Conservation (phyloP, 2,113 vertebrate species). For the Eudyptes chrysolophus region DNA sequence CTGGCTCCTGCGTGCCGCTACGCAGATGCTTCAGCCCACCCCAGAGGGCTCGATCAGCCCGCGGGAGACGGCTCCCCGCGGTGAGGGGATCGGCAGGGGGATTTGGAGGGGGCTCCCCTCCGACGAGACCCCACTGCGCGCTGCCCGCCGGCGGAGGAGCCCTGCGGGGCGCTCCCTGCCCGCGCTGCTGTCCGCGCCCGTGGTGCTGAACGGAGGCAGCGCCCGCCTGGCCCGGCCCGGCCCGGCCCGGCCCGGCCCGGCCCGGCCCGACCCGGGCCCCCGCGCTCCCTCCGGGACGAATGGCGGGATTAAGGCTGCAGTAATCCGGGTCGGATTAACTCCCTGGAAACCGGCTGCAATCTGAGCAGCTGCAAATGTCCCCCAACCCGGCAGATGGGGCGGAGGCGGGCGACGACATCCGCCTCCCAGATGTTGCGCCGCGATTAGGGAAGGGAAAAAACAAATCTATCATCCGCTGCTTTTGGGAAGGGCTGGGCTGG, state of each 20-base stretch:
- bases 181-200: not conserved
- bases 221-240: too few relatives aligned
- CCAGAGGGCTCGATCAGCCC: not conserved
- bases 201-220: slow-evolving; percentile 25
- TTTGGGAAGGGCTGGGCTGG: slow-evolving; percentile 45
- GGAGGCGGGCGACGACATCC: not conserved
- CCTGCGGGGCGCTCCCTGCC: not conserved
- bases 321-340: slow-evolving; percentile 43
- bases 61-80: fast-evolving
- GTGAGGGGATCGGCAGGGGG: not conserved
- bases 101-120: not conserved
- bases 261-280: too few relatives aligned
- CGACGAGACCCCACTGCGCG: not conserved
- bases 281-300: not conserved
- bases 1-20: not conserved
- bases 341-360: not conserved
- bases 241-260: too few relatives aligned
- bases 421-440: not conserved
- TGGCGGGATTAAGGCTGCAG: not conserved
- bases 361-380: not conserved
- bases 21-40: not conserved
- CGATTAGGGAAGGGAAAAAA: not conserved
- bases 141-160: not conserved
- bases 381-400: not conserved
- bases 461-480: not conserved